A percentile compares a stretch with the other conserved stretches of the same genome.
Evolutionary conservation across 1,140 invertebrate species (phyloP).

Genomic region (Brachionus calyciflorus): DNA sequence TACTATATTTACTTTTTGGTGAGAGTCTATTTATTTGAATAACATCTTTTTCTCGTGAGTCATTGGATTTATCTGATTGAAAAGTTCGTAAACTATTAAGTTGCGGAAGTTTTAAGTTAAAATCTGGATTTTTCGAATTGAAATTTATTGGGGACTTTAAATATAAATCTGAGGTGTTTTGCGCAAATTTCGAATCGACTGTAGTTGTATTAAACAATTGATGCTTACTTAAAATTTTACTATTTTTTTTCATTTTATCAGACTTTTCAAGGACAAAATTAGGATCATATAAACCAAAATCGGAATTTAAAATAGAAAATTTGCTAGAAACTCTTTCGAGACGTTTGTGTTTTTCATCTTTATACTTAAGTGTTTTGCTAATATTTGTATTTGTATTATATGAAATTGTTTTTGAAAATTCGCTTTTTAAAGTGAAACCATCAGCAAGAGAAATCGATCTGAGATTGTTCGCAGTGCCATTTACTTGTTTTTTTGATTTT

Average conservation of each 20-base stretch:
- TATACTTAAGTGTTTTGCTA: too few relatives aligned
- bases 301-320: too few relatives aligned
- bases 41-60: not conserved
- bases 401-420: too few relatives aligned
- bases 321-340: too few relatives aligned
- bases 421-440: too few relatives aligned
- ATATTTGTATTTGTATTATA: too few relatives aligned
- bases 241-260: not conserved
- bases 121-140: not conserved
- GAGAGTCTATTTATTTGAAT: not conserved
- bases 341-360: too few relatives aligned
- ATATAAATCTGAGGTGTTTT: not conserved
- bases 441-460: too few relatives aligned
- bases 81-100: not conserved
- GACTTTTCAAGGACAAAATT: too few relatives aligned
- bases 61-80: not conserved
- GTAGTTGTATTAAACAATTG: not conserved
- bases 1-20: not conserved
- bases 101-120: not conserved
- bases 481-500: not conserved
- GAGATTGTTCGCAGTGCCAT: too few relatives aligned
- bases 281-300: too few relatives aligned
- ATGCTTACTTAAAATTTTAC: not conserved
- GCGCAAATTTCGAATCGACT: not conserved
- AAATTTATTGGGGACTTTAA: slow-evolving; percentile 28